Base-by-base conservation (phyloP, 2,797 vertebrate species). In the Erpetoichthys calabaricus region DNA sequence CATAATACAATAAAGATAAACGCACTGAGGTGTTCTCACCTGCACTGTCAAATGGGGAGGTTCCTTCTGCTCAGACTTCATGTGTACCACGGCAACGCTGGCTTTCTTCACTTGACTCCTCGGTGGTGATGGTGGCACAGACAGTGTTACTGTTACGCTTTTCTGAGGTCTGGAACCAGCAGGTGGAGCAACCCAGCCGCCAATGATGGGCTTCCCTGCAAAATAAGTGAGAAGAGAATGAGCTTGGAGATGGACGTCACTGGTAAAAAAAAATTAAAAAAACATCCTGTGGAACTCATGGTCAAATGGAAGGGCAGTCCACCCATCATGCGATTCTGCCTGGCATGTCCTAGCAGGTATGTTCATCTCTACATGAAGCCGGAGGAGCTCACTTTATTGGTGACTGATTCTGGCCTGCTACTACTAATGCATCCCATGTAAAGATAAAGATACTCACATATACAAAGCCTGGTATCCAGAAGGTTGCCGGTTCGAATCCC, bases 151-250 rank as follows among this genome's bases (percentile, higher is more conserved):
- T 7, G 77, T 83, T 56, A 83, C 47, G 7, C 74, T 72, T 41
- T 78, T 77, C 42, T 77, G 77, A 1, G 75, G 69, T 59, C 73
- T 72, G 5, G 66, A 25, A 44, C 74, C 72, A 57, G 75, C 68
- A 56, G 84, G 77, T 57, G 76, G 68, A 60, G 63, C 57, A 4
- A 68, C 67, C 51, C 67, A 63, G 55, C 67, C 56, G 3, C 76
- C 78, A 41, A 85, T 78, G 62, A 82, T 84, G n/a, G 83, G 89
- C 59, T 77, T 80, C 68, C 89, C 93, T 97, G 70, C 56, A 58
- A 58, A 63, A 51, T 62, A 57, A 57, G 10, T 25, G 4, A 4
- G 54, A 10, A 63, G 25, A 25, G 25, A 25, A 25, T 25, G 25
- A 25, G 25, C 25, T 25, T 25, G 25, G 25, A 25, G 25, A 25